Percentiles rank a stretch among this genome's conserved stretches.
phyloP scores from a whole-genome alignment of 2,797 vertebrate species.

The Lemur catta region DNA sequence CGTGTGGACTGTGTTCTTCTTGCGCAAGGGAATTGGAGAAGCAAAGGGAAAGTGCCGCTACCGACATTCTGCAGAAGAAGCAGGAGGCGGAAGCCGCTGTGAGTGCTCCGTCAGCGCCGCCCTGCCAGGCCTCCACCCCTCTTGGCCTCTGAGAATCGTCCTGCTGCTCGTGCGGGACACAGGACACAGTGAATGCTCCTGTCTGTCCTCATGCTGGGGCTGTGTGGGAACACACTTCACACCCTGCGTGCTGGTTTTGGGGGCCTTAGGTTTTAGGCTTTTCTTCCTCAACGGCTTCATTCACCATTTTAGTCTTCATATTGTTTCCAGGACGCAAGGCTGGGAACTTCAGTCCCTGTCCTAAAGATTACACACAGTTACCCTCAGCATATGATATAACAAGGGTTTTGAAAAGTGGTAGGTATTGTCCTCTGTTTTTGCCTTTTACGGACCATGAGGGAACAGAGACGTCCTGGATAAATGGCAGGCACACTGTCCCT shows the following conservation, averaged over 20 bases:
- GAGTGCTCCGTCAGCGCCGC: conserved; percentile 72
- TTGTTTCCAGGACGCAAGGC: fast-evolving
- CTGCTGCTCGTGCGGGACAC: fast-evolving
- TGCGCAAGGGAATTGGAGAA: conserved; percentile 93
- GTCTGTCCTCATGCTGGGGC: fast-evolving
- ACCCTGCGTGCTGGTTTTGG: background rate
- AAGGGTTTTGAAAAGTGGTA: background rate
- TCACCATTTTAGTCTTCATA: no score
- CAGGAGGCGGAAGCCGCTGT: conserved; percentile 97
- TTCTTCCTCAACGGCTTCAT: fast-evolving
- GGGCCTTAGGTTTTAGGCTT: background rate
- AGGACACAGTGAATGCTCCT: background rate
- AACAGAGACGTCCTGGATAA: fast-evolving
- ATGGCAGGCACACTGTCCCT: fast-evolving
- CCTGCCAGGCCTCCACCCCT: background rate
- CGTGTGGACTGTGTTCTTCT: background rate
- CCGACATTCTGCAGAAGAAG: conserved; percentile 93
- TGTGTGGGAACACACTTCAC: background rate
- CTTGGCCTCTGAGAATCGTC: background rate
- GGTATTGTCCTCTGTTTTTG: background rate
- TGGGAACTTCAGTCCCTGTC: background rate
- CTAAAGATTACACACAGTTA: fast-evolving
- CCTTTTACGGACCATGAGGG: fast-evolving
- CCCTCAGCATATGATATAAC: background rate
- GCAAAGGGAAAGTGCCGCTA: conserved; percentile 92